Evolutionary conservation across 2,113 vertebrate genomes (phyloP), one percentile per base, ranked within the genome.

Genomic region (Eira barbara): DNA sequence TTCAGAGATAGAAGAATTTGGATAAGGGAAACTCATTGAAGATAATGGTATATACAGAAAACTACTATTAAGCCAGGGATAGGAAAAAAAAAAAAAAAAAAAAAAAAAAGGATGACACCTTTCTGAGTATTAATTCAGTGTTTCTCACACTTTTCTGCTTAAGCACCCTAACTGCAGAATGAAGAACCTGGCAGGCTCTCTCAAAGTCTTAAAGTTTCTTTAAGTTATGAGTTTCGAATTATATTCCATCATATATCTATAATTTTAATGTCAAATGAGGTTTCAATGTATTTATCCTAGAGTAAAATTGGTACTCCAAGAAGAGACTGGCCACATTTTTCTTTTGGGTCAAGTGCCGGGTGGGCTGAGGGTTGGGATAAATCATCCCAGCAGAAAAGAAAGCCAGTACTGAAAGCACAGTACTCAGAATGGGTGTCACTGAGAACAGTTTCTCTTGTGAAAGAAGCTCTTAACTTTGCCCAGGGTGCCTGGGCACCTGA

Each of bases 1-100:
- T 95, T 96, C 34, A 93, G 80, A 42, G 76, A 27, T 69, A 88
- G 23, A 74, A 95, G 81, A 96, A 95, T 90, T 42, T 90, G 45
- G 55, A 91, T 88, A 89, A 85, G 91, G 69, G 97, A 96, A 89
- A 78, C 1, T 91, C 91, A 78, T 13, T 85, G 29, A 89, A 97
- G 94, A 14, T 79, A 52, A 73, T 13, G 8, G 85, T 83, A 39
- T 39, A 74, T 21, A 93, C 7, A 78, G 13, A 89, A 89, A 97
- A 97, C 25, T 10, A 42, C 59, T 94, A 27, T 45, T 89, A 97
- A 95, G 25, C 88, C 0, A 61, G 39, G 17, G 49, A 39, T 71
- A 39, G 20, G 20, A 78, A 69, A 52, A 52, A 52, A 52, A 57
- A 39, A 39, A 39, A 39, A 39, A 39, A 39, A 39, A 39, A 42